Evolutionary conservation across 1,140 invertebrate genomes (phyloP).

Genomic region (Drosophila paulistorum): DNA sequence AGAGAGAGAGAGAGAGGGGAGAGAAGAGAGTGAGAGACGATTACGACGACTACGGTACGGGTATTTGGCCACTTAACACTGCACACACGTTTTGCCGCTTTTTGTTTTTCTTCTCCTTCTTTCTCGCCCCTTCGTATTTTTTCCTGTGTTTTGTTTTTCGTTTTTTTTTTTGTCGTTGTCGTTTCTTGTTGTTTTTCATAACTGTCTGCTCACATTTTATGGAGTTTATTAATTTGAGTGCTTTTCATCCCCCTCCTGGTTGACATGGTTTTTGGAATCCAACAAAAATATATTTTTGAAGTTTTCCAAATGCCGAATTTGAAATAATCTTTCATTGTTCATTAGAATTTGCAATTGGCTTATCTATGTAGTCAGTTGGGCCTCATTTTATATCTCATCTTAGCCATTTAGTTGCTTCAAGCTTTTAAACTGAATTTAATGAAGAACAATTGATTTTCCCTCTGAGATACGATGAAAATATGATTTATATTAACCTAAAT

Average conservation of each 20-base stretch:
- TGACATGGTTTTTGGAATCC: constrained; percentile 52
- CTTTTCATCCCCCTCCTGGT: constrained; percentile 62
- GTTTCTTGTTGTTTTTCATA: constrained; percentile 57
- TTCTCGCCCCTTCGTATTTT: constrained; percentile 7
- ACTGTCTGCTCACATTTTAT: constrained; percentile 79
- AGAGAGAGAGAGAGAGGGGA: background rate
- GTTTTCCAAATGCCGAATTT: background rate
- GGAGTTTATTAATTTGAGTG: constrained; percentile 81
- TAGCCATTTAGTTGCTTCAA: too few species aligned
- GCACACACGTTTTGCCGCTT: constrained; percentile 44
- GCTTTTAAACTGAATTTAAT: too few species aligned
- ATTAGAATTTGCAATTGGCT: too few species aligned
- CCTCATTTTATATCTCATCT: too few species aligned
- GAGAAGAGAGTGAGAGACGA: background rate
- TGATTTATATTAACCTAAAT: too few species aligned
- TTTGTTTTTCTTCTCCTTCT: background rate
- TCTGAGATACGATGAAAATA: too few species aligned
- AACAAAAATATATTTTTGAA: background rate
- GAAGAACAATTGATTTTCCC: too few species aligned
- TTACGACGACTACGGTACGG: background rate
- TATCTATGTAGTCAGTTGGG: too few species aligned
- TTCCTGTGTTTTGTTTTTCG: constrained; percentile 14
- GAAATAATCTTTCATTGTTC: too few species aligned
- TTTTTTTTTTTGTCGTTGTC: background rate
- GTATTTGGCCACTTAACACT: constrained; percentile 67